Percentiles rank a stretch among this genome's conserved stretches.
These are phyloP conservation scores for Iguana delicatissima DNA, from an alignment of 2,797 vertebrate genomes.

Conservation along the genomic window DNA sequence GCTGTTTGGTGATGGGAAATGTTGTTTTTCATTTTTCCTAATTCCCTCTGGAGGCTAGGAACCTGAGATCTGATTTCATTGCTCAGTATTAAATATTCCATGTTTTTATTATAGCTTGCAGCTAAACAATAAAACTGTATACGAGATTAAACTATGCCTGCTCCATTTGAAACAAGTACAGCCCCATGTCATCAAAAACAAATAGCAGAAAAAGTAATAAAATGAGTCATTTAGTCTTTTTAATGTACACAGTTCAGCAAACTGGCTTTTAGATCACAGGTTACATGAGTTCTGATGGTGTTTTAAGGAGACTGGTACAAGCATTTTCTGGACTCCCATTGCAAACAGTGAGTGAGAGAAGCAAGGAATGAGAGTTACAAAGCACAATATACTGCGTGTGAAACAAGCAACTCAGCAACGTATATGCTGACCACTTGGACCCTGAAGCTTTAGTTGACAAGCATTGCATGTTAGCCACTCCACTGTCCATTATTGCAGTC, in stretches of 20 bases:
- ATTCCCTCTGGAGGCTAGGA: neutral
- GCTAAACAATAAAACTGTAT: neutral
- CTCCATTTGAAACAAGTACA: no score
- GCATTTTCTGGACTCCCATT: neutral
- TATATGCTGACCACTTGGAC: neutral
- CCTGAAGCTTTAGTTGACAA: neutral
- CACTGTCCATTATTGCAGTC: neutral
- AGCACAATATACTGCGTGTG: neutral
- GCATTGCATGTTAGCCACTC: neutral
- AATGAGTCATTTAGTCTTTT: neutral
- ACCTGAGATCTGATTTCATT: neutral
- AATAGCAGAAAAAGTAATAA: neutral
- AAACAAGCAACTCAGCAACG: neutral
- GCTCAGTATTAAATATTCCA: neutral
- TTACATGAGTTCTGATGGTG: neutral
- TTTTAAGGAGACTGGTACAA: neutral
- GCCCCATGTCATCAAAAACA: neutral
- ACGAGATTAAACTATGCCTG: neutral
- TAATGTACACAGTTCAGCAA: neutral
- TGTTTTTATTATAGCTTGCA: neutral
- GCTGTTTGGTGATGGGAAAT: neutral
- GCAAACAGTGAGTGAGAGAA: neutral
- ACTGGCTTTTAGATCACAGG: neutral
- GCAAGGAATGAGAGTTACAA: neutral
- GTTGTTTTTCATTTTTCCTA: neutral